phyloP scores from a whole-genome alignment of 37 sponge, comb jelly and placozoan species.

The Hormiphora californensis region DNA sequence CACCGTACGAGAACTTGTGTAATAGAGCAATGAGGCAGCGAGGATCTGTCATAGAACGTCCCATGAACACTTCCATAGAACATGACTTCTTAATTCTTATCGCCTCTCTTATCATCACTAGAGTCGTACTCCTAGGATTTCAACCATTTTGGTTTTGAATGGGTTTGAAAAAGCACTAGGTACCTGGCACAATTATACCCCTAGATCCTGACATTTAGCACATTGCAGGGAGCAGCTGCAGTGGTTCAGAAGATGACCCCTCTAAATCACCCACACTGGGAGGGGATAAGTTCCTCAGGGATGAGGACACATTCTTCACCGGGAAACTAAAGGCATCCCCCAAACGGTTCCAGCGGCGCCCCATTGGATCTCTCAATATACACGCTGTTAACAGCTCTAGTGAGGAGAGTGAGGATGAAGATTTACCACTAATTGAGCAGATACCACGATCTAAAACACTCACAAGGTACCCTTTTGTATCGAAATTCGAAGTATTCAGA shows the following conservation, averaged over 20 bases:
- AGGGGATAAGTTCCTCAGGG: slow-evolving; percentile 10
- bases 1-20: no score
- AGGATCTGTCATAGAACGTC: no score
- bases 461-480: neutral
- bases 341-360: neutral
- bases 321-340: slow-evolving; percentile 47
- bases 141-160: no score
- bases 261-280: slow-evolving; percentile 53
- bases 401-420: slow-evolving; percentile 51
- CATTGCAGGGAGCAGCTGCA: slow-evolving; percentile 46
- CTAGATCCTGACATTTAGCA: no score
- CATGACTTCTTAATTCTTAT: no score
- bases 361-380: slow-evolving; percentile 16
- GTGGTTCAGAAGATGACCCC: slow-evolving; percentile 51
- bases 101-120: no score
- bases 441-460: slow-evolving; percentile 30
- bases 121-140: no score
- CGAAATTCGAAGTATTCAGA: neutral
- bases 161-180: no score
- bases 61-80: no score
- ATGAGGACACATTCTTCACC: slow-evolving; percentile 49
- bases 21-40: no score
- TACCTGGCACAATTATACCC: no score
- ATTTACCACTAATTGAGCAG: neutral
- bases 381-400: neutral